Conservation (phyloP, 1,140 invertebrate genomes). For the Dendrolimus punctatus region DNA sequence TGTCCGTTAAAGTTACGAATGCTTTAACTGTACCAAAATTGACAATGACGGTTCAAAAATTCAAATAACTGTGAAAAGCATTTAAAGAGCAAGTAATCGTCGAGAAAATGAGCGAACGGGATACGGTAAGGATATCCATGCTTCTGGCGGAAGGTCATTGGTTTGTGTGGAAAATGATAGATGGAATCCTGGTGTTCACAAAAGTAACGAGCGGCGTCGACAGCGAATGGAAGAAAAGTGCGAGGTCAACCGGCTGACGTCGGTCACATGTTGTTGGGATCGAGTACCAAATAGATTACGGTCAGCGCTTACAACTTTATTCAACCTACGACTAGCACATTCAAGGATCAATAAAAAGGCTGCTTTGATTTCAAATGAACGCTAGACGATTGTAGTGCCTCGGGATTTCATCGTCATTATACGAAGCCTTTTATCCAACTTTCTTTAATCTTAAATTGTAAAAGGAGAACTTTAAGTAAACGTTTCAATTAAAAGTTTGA, state of each 20-base stretch:
- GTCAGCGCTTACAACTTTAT: conserved; percentile 41
- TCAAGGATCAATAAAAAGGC: conserved; percentile 39
- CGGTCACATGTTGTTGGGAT: conserved; percentile 33
- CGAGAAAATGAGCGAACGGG: background rate
- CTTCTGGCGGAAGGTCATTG: conserved; percentile 31
- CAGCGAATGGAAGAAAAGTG: conserved; percentile 35
- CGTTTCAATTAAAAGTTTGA: conserved; percentile 26
- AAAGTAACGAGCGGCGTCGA: conserved; percentile 34
- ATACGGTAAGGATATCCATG: conserved; percentile 19
- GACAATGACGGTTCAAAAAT: too few relatives aligned
- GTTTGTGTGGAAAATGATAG: conserved; percentile 37
- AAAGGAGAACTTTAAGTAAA: conserved; percentile 11
- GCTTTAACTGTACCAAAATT: too few relatives aligned
- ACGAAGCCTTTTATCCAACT: conserved; percentile 12
- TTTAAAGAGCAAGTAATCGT: too few relatives aligned
- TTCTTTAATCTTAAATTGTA: conserved; percentile 17
- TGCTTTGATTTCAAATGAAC: conserved; percentile 33
- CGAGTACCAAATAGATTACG: conserved; percentile 41
- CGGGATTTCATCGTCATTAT: conserved; percentile 1
- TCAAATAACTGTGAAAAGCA: too few relatives aligned
- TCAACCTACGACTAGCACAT: conserved; percentile 30
- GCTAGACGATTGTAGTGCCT: conserved; percentile 17
- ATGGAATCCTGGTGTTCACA: conserved; percentile 36
- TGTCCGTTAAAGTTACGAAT: too few relatives aligned
- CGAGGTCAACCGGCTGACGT: conserved; percentile 37